Conservation (phyloP, 23 tunicate species). For the Trididemnum nubilum region DNA sequence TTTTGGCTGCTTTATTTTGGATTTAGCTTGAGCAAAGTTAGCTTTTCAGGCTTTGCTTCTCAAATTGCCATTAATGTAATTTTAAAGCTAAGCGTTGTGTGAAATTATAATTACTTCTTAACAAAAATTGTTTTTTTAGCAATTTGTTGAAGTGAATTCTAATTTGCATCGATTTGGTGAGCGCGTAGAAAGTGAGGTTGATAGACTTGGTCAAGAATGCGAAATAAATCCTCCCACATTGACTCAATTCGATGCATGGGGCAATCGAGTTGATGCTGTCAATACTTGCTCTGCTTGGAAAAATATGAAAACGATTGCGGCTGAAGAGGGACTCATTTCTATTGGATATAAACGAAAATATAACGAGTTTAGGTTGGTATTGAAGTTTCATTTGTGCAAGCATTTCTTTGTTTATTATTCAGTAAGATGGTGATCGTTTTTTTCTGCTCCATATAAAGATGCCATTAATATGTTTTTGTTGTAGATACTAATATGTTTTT, state of each 20-base stretch:
- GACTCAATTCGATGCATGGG: conserved; percentile 92
- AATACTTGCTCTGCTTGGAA: conserved; percentile 84
- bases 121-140: conserved; percentile 7
- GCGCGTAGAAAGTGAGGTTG: conserved; percentile 43
- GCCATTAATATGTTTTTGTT: no score
- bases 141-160: conserved; percentile 46
- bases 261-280: conserved; percentile 77
- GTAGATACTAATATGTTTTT: no score
- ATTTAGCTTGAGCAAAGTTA: no score
- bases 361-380: conserved; percentile 75
- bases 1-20: no score
- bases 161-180: conserved; percentile 72
- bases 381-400: no score
- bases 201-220: conserved; percentile 54
- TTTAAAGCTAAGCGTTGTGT: no score
- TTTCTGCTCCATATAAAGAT: no score
- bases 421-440: no score
- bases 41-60: no score
- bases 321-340: conserved; percentile 85
- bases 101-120: no score
- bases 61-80: no score
- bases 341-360: conserved; percentile 78
- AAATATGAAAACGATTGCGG: conserved; percentile 74
- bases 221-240: conserved; percentile 75
- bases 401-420: no score